Percentiles rank a stretch among this genome's conserved stretches.
Evolutionary conservation across 2,797 vertebrate species (phyloP).

Genomic region (Sebastes jordani): DNA sequence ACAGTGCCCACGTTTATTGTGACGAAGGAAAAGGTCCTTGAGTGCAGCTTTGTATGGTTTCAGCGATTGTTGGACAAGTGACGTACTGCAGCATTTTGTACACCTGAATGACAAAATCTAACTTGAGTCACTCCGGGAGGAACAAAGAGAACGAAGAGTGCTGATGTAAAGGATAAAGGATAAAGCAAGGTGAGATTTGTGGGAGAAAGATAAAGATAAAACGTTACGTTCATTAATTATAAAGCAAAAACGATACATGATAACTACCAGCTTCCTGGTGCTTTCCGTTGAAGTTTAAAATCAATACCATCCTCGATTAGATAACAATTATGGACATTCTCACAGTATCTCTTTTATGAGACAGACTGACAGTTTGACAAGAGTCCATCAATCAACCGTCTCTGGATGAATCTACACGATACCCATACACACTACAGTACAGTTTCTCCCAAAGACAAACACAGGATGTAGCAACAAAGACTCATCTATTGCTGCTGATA

Average conservation of each 20-base stretch:
- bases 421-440: neutral
- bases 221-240: slow-evolving; percentile 66
- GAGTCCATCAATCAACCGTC: slow-evolving; percentile 67
- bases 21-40: neutral
- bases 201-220: slow-evolving; percentile 46
- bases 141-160: neutral
- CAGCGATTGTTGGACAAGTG: neutral
- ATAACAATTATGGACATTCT: slow-evolving; percentile 66
- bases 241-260: slow-evolving; percentile 56
- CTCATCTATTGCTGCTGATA: slow-evolving; percentile 21
- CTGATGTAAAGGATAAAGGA: slow-evolving; percentile 34
- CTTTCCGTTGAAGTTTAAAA: slow-evolving; percentile 56
- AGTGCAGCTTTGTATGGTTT: neutral
- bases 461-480: slow-evolving; percentile 29
- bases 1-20: neutral
- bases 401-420: slow-evolving; percentile 53
- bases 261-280: slow-evolving; percentile 47
- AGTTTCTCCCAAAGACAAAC: slow-evolving; percentile 38
- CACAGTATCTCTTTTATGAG: slow-evolving; percentile 63
- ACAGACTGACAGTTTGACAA: slow-evolving; percentile 69
- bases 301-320: slow-evolving; percentile 72
- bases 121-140: slow-evolving; percentile 12
- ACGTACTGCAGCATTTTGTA: neutral
- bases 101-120: neutral
- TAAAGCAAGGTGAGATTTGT: slow-evolving; percentile 53